A percentile compares a stretch with the other conserved stretches of the same genome.
These are phyloP conservation scores for Apodemia zela DNA, from an alignment of 2,888 invertebrate species.

Conservation along the genomic window DNA sequence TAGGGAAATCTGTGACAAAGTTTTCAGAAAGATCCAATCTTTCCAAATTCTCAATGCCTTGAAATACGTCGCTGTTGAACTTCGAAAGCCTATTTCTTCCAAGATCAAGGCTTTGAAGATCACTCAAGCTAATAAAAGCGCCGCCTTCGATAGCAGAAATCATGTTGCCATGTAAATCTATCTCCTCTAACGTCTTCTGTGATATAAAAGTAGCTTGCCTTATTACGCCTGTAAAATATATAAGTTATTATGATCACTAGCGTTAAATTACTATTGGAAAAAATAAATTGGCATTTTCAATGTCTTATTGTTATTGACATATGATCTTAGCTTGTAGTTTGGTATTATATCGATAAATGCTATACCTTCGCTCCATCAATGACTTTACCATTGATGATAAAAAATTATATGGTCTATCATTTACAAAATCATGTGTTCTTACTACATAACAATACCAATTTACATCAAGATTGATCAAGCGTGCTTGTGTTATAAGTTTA, in stretches of 20 bases:
- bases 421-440: too few species aligned
- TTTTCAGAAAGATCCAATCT: conserved; percentile 92
- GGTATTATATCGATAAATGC: too few species aligned
- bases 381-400: too few species aligned
- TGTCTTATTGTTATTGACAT: too few species aligned
- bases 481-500: too few species aligned
- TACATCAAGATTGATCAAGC: too few species aligned
- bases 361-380: too few species aligned
- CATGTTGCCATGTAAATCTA: conserved; percentile 90
- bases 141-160: conserved; percentile 88
- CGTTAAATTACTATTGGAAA: background rate
- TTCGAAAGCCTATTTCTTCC: conserved; percentile 89
- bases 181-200: conserved; percentile 84
- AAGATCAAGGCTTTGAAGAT: conserved; percentile 85
- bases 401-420: too few species aligned
- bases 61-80: conserved; percentile 92
- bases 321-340: too few species aligned
- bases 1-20: conserved; percentile 90
- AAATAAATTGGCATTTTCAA: too few species aligned
- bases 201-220: conserved; percentile 85
- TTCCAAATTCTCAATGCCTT: conserved; percentile 87
- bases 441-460: too few species aligned
- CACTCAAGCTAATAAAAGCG: conserved; percentile 84
- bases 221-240: conserved; percentile 81
- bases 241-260: background rate